These are phyloP conservation scores for Cheirogaleus medius DNA, from an alignment of 2,113 vertebrate species.

Conservation along the genomic window DNA sequence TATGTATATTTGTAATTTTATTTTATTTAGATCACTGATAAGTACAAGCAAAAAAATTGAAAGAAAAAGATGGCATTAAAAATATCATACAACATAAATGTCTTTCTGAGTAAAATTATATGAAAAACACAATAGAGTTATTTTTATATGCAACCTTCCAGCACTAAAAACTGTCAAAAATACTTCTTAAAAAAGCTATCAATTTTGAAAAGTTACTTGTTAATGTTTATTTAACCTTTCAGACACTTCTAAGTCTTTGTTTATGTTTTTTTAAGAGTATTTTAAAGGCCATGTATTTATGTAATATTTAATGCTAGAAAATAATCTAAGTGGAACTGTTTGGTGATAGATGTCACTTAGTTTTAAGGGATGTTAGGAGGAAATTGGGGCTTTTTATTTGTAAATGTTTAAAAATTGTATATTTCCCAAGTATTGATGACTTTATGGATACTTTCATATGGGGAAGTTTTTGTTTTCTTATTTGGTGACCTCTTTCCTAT, in stretches of 20 bases:
- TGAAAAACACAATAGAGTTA: constrained; percentile 34
- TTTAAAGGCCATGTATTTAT: constrained; percentile 11
- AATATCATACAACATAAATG: not conserved
- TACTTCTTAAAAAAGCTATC: not conserved
- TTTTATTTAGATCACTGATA: not conserved
- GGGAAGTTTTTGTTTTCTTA: constrained; percentile 28
- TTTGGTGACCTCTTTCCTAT: not conserved
- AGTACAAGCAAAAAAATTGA: not conserved
- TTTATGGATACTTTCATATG: constrained; percentile 48
- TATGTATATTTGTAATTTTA: constrained; percentile 20
- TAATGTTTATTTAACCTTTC: constrained; percentile 49
- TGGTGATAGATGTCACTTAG: not conserved
- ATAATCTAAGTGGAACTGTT: not conserved
- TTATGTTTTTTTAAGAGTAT: constrained; percentile 39
- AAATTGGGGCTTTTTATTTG: constrained; percentile 35
- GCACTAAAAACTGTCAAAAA: not conserved
- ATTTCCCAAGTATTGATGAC: constrained; percentile 15
- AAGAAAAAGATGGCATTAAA: not conserved
- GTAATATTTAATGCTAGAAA: constrained; percentile 47
- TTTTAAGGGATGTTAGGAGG: constrained; percentile 32
- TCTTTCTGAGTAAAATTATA: constrained; percentile 46
- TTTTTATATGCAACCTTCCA: constrained; percentile 59
- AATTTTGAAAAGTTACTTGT: constrained; percentile 15
- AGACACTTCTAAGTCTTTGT: constrained; percentile 14
- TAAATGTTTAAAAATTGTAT: constrained; percentile 32